Evolutionary conservation across 1,140 invertebrate species (phyloP).

Genomic region (Anastrepha obliqua): DNA sequence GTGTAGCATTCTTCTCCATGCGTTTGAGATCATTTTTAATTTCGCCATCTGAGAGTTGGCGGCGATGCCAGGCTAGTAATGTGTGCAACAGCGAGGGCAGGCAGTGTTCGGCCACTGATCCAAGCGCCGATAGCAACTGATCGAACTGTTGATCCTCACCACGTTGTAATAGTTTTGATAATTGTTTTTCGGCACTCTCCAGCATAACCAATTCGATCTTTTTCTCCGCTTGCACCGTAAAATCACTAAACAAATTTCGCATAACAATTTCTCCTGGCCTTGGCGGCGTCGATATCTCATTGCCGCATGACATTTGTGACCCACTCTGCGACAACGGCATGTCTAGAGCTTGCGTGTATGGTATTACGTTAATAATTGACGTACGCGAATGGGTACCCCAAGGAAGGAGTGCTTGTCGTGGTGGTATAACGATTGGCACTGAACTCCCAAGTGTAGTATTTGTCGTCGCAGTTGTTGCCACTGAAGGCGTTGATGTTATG

Average conservation of each 20-base stretch:
- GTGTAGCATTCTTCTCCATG: slow-evolving; percentile 59
- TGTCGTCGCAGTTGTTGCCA: slow-evolving; percentile 41
- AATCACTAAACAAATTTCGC: slow-evolving; percentile 94
- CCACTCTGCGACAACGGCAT: slow-evolving; percentile 22
- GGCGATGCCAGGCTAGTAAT: slow-evolving; percentile 97
- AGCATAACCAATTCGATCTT: slow-evolving; percentile 96
- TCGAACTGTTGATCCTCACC: slow-evolving; percentile 97
- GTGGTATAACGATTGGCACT: slow-evolving; percentile 65
- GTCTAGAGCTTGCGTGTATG: slow-evolving; percentile 51
- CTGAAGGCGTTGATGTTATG: slow-evolving; percentile 48
- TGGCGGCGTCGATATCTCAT: slow-evolving; percentile 64
- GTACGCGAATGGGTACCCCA: slow-evolving; percentile 71
- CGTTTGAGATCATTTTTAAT: slow-evolving; percentile 73
- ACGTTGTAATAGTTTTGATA: slow-evolving; percentile 94
- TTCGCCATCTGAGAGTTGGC: slow-evolving; percentile 81
- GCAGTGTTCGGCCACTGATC: slow-evolving; percentile 96
- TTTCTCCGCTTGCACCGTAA: slow-evolving; percentile 92
- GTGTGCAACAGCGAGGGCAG: slow-evolving; percentile 94
- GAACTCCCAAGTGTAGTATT: background rate
- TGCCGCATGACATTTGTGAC: slow-evolving; percentile 11
- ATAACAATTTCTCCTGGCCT: slow-evolving; percentile 96
- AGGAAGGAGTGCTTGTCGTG: slow-evolving; percentile 69
- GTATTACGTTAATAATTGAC: slow-evolving; percentile 70
- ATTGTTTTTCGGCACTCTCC: slow-evolving; percentile 90
- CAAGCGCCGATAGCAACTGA: slow-evolving; percentile 94